Conservation (phyloP, 2,113 vertebrate genomes). For the Coptodon bakossiorum region DNA sequence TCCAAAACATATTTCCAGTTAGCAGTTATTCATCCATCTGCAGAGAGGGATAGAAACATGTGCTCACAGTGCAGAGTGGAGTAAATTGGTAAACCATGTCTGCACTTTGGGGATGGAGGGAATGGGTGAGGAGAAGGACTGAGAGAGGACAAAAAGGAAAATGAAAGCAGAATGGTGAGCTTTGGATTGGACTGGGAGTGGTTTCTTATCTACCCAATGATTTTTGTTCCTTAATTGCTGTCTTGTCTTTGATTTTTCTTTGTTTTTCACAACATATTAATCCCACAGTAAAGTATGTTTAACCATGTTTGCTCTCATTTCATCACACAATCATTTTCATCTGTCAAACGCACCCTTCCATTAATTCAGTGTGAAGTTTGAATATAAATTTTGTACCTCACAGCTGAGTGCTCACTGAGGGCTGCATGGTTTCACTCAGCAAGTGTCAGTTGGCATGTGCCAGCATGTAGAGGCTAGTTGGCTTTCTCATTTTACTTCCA, state of each 20-base stretch:
- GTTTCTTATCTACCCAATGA: background rate
- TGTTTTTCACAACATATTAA: background rate
- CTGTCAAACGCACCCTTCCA: background rate
- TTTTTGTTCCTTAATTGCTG: background rate
- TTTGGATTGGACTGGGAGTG: background rate
- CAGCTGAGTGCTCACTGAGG: background rate
- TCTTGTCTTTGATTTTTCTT: background rate
- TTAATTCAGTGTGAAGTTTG: background rate
- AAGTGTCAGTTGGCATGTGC: background rate
- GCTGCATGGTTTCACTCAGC: background rate
- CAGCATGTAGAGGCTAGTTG: background rate
- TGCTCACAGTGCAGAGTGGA: background rate
- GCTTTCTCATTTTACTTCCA: background rate
- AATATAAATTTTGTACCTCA: background rate
- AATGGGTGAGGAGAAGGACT: background rate
- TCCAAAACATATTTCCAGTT: background rate
- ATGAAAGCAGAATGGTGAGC: background rate
- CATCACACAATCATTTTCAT: background rate
- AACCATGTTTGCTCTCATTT: background rate
- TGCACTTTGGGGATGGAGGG: background rate
- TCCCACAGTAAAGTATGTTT: background rate
- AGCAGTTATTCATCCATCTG: background rate
- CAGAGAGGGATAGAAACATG: background rate
- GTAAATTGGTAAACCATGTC: slow-evolving; percentile 1
- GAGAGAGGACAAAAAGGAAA: background rate